phyloP scores from a whole-genome alignment of 1,140 invertebrate species.

The Eriocheir sinensis region DNA sequence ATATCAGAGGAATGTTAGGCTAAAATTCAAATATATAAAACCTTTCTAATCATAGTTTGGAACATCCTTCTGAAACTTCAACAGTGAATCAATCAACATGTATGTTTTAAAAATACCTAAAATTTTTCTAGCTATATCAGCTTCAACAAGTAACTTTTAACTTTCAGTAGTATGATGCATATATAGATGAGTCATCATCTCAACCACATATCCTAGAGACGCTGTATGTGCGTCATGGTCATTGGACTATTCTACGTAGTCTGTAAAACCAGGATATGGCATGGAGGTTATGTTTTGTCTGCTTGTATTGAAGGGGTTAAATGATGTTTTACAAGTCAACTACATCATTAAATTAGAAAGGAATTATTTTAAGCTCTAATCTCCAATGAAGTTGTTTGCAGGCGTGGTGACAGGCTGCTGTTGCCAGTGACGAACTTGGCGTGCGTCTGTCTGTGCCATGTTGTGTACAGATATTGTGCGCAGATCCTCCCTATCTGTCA shows the following conservation, averaged over 20 bases:
- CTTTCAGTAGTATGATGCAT: neutral
- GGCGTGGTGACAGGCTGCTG: constrained; percentile 52
- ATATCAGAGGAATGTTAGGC: neutral
- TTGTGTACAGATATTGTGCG: constrained; percentile 59
- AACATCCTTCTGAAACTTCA: neutral
- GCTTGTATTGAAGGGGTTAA: no score
- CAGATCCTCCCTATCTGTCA: constrained; percentile 63
- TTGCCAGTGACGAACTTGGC: constrained; percentile 41
- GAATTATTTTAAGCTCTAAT: constrained; percentile 41
- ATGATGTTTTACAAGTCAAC: constrained; percentile 26
- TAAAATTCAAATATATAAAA: constrained; percentile 3
- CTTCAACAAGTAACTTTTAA: constrained; percentile 11
- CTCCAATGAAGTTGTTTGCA: constrained; percentile 80
- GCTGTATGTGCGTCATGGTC: no score
- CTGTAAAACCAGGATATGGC: no score
- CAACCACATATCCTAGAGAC: neutral
- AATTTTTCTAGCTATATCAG: constrained; percentile 29
- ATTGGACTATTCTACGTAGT: no score
- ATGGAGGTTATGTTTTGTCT: no score
- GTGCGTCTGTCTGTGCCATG: constrained; percentile 41
- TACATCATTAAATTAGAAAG: constrained; percentile 40
- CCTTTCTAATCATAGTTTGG: constrained; percentile 11
- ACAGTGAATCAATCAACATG: neutral
- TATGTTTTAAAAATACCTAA: constrained; percentile 26
- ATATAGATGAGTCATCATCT: neutral